A percentile compares a stretch with the other conserved stretches of the same genome.
These are phyloP conservation scores for Scaptomyza montana DNA, from an alignment of 1,140 invertebrate species.

Conservation along the genomic window DNA sequence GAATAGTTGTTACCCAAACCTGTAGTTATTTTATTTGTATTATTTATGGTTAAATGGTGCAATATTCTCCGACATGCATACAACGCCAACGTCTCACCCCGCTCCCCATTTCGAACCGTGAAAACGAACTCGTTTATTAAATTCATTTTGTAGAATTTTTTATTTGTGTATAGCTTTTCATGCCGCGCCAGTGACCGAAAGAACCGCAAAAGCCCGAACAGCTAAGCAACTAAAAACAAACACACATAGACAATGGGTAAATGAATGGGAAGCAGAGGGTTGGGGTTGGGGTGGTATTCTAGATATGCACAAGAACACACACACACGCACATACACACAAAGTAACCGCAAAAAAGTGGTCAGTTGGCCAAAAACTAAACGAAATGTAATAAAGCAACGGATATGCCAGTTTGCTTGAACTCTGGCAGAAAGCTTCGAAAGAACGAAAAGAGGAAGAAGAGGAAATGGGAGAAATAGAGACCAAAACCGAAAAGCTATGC, in stretches of 20 bases:
- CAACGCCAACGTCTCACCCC: not conserved
- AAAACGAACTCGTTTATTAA: constrained; percentile 75
- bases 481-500: constrained; percentile 30
- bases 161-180: constrained; percentile 52
- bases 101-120: not conserved
- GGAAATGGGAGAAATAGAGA: not conserved
- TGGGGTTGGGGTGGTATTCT: not conserved
- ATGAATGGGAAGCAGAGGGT: not conserved
- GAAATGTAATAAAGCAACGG: constrained; percentile 82
- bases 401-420: constrained; percentile 72
- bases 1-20: constrained; percentile 64
- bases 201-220: constrained; percentile 71
- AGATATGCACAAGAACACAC: constrained; percentile 25
- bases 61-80: constrained; percentile 31
- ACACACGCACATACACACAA: constrained; percentile 61
- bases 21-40: constrained; percentile 81
- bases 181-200: constrained; percentile 74
- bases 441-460: not conserved
- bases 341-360: constrained; percentile 81
- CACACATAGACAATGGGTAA: not conserved
- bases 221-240: constrained; percentile 52
- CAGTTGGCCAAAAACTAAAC: constrained; percentile 82
- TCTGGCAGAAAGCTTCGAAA: constrained; percentile 13
- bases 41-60: constrained; percentile 80
- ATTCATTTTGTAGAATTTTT: constrained; percentile 59